phyloP scores from a whole-genome alignment of 2,797 vertebrate genomes.

The Sciurus carolinensis region DNA sequence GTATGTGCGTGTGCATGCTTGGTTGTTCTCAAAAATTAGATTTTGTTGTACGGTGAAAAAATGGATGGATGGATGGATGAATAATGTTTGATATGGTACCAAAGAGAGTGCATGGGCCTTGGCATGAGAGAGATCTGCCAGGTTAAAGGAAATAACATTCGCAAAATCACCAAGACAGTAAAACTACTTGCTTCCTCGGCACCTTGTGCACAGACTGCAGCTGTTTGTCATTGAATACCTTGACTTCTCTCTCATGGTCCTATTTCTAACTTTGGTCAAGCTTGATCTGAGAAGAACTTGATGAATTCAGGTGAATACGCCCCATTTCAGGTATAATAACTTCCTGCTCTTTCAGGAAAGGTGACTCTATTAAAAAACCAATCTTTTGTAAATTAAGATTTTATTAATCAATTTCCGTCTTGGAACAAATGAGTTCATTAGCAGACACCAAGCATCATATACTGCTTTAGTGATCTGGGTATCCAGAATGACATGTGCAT shows the following conservation, averaged over 20 bases:
- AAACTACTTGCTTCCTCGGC: not conserved
- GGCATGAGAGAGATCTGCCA: not conserved
- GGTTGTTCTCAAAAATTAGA: not conserved
- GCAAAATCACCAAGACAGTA: not conserved
- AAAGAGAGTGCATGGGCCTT: not conserved
- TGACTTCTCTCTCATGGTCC: not conserved
- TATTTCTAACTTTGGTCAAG: not conserved
- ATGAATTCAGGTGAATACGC: not conserved
- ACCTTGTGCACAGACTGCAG: not conserved
- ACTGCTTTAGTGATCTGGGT: not conserved
- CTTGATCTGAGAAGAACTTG: not conserved
- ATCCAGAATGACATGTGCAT: not conserved
- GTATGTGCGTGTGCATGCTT: not conserved
- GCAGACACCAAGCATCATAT: not conserved
- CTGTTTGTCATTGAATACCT: not conserved
- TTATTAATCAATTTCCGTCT: conserved; percentile 40
- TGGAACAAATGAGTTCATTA: not conserved
- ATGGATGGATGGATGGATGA: not conserved
- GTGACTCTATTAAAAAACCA: not conserved
- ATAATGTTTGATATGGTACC: not conserved
- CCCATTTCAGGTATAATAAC: not conserved
- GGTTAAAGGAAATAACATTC: not conserved
- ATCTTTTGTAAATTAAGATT: conserved; percentile 4
- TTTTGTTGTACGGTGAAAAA: not conserved
- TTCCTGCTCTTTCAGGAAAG: not conserved